Conservation (phyloP, 2,797 vertebrate species). For the Poeciliopsis paucimaculata region DNA sequence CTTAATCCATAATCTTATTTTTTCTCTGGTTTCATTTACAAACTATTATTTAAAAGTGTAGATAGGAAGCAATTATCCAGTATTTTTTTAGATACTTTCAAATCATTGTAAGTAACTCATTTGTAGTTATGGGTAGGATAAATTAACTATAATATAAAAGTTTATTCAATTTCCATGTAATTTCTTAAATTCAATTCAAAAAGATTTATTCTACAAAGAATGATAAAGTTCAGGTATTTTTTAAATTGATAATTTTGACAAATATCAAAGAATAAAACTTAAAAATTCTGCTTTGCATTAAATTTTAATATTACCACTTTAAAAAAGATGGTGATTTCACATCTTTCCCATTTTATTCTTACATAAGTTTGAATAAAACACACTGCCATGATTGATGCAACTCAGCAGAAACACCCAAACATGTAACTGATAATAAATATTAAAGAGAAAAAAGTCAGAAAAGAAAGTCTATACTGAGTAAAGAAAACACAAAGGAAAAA, state of each 20-base stretch:
- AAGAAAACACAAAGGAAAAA: not conserved
- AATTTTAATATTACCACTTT: not conserved
- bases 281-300: not conserved
- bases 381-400: not conserved
- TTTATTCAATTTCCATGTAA: not conserved
- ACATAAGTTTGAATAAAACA: not conserved
- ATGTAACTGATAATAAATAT: not conserved
- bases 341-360: not conserved
- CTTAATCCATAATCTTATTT: not conserved
- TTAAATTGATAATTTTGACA: not conserved
- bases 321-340: not conserved
- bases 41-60: not conserved
- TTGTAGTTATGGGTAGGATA: not conserved
- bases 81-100: not conserved
- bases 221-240: not conserved
- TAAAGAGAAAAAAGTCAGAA: not conserved
- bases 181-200: not conserved
- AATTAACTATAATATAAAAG: not conserved
- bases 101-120: not conserved
- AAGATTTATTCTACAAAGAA: not conserved
- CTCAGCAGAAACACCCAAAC: not conserved
- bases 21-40: not conserved
- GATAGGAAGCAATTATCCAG: not conserved
- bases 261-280: not conserved
- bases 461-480: not conserved